These are phyloP conservation scores for Lucilia sericata DNA, from an alignment of 1,140 invertebrate species.

Conservation along the genomic window DNA sequence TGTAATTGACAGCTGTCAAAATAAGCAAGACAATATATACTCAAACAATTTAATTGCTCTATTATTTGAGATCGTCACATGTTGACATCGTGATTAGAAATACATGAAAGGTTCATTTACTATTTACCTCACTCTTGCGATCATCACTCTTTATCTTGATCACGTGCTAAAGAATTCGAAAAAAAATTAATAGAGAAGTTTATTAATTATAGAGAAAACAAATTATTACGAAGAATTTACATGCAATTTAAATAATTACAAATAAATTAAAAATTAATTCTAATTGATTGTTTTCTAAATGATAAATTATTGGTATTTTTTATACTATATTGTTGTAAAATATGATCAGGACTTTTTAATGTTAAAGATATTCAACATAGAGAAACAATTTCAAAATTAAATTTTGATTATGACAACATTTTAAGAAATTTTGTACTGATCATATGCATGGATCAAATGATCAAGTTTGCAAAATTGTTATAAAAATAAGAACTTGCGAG, in stretches of 20 bases:
- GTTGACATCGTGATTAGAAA: not conserved
- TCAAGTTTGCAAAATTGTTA: too few species aligned
- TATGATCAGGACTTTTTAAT: too few species aligned
- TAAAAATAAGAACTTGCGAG: too few species aligned
- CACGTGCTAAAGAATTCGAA: not conserved
- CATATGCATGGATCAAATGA: too few species aligned
- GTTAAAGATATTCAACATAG: too few species aligned
- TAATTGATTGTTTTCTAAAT: too few species aligned
- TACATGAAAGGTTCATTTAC: not conserved
- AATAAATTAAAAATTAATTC: too few species aligned
- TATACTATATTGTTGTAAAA: too few species aligned
- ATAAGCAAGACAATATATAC: not conserved
- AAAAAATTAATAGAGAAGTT: not conserved
- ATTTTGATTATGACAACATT: too few species aligned
- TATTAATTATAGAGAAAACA: not conserved
- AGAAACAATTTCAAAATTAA: too few species aligned
- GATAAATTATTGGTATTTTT: too few species aligned
- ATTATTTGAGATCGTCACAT: not conserved
- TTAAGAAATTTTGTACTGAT: too few species aligned
- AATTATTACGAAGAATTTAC: not conserved
- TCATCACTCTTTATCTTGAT: not conserved
- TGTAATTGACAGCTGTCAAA: conserved; percentile 21
- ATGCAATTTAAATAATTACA: not conserved
- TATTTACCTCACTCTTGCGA: not conserved
- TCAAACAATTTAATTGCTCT: not conserved